phyloP scores from a whole-genome alignment of 2,113 vertebrate genomes.

The Seriola quinqueradiata region DNA sequence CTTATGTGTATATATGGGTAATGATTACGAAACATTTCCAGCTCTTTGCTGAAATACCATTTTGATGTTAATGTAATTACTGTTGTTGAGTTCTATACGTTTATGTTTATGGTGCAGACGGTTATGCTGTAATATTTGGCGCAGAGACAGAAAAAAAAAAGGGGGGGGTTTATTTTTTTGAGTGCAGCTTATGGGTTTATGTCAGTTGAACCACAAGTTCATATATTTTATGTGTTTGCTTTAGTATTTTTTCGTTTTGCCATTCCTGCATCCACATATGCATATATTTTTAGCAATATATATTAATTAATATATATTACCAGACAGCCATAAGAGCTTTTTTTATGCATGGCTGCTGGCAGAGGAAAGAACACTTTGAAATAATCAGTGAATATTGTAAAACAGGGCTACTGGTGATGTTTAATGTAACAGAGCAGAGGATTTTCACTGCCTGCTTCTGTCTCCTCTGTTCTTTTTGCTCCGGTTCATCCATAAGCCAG shows the following conservation, averaged over 20 bases:
- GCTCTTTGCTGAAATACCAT: slow-evolving; percentile 80
- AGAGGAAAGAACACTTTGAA: slow-evolving; percentile 53
- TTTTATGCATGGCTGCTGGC: slow-evolving; percentile 67
- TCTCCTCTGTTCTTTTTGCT: slow-evolving; percentile 51
- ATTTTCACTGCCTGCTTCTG: slow-evolving; percentile 73
- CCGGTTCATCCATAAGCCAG: slow-evolving; percentile 45
- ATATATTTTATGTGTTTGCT: slow-evolving; percentile 55
- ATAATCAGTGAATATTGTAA: slow-evolving; percentile 59
- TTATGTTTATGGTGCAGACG: slow-evolving; percentile 82
- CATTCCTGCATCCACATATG: slow-evolving; percentile 62
- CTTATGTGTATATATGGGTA: slow-evolving; percentile 84
- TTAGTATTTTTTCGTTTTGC: slow-evolving; percentile 56
- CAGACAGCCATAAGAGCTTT: slow-evolving; percentile 65
- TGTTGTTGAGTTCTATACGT: slow-evolving; percentile 57
- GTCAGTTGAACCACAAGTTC: slow-evolving; percentile 78
- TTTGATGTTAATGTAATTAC: slow-evolving; percentile 72
- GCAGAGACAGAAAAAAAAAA: slow-evolving; percentile 87
- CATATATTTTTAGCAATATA: slow-evolving; percentile 68
- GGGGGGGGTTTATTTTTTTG: slow-evolving; percentile 85
- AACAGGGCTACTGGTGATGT: slow-evolving; percentile 75
- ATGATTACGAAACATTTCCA: slow-evolving; percentile 78
- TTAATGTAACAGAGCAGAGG: slow-evolving; percentile 61
- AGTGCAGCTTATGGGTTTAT: slow-evolving; percentile 86
- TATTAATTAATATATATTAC: slow-evolving; percentile 38
- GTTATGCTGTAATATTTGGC: slow-evolving; percentile 89